phyloP scores from a whole-genome alignment of 2,113 vertebrate genomes.

The Prionailurus bengalensis region DNA sequence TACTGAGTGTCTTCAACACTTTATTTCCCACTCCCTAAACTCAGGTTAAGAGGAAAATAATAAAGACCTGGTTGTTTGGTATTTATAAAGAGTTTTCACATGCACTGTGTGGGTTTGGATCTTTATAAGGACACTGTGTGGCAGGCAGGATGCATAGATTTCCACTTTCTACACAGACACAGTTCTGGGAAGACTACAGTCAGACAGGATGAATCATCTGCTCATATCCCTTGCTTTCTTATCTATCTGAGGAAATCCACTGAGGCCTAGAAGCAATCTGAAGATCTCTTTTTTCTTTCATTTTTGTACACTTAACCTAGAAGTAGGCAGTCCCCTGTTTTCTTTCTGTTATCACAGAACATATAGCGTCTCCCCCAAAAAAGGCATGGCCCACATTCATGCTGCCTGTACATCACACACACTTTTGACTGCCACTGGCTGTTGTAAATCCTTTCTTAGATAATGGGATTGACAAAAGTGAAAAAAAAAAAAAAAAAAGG shows the following conservation, averaged over 20 bases:
- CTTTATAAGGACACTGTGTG: neutral
- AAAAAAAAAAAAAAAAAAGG: neutral
- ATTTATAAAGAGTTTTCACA: constrained; percentile 39
- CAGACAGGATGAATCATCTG: neutral
- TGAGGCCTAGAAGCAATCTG: neutral
- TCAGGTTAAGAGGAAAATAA: neutral
- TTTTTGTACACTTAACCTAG: neutral
- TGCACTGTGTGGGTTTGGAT: neutral
- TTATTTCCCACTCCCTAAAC: neutral
- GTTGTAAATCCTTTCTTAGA: neutral
- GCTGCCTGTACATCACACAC: neutral
- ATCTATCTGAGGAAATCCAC: neutral
- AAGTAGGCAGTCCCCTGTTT: neutral
- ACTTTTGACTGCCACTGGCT: neutral
- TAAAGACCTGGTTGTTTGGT: neutral
- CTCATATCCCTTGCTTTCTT: neutral
- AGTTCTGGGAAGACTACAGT: neutral
- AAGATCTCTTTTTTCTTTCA: neutral
- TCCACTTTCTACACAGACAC: neutral
- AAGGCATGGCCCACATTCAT: neutral
- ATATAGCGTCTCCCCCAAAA: neutral
- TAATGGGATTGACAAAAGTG: neutral
- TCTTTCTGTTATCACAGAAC: neutral
- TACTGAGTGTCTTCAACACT: neutral
- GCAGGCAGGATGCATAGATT: neutral